Evolutionary conservation across 2,797 vertebrate species (phyloP).

Genomic region (Xyrichtys novacula): DNA sequence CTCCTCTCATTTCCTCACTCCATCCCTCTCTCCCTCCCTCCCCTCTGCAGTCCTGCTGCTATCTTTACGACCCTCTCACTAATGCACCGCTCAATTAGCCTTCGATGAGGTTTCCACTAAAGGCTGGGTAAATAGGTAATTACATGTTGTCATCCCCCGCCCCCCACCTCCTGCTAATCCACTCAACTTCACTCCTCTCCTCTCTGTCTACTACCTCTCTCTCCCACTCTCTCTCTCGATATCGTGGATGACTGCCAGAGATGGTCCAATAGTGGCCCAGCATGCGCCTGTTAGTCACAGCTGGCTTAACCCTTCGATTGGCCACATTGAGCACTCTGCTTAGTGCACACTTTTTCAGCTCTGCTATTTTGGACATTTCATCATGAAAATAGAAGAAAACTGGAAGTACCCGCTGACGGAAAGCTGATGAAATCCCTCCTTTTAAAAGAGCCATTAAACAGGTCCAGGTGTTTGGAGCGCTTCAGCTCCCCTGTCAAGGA

Average conservation of each 20-base stretch:
- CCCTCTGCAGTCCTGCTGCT: slow-evolving; percentile 55
- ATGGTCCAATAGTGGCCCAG: slow-evolving; percentile 68
- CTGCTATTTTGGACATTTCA: slow-evolving; percentile 44
- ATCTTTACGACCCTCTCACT: slow-evolving; percentile 71
- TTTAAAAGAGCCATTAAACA: slow-evolving; percentile 35
- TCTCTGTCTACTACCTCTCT: slow-evolving; percentile 18
- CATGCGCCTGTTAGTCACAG: slow-evolving; percentile 76
- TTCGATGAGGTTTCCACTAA: slow-evolving; percentile 78
- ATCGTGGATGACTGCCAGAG: slow-evolving; percentile 73
- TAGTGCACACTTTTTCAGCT: slow-evolving; percentile 50
- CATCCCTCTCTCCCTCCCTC: neutral
- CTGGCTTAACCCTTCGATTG: slow-evolving; percentile 74
- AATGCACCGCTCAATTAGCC: slow-evolving; percentile 80
- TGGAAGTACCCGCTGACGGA: slow-evolving; percentile 44
- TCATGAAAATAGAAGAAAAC: slow-evolving; percentile 44
- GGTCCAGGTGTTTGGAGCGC: slow-evolving; percentile 31
- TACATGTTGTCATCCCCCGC: slow-evolving; percentile 77
- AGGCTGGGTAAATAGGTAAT: slow-evolving; percentile 82
- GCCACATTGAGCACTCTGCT: slow-evolving; percentile 61
- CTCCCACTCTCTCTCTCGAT: slow-evolving; percentile 57
- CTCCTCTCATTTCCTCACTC: slow-evolving; percentile 33
- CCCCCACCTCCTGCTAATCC: slow-evolving; percentile 73
- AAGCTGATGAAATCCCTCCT: slow-evolving; percentile 42
- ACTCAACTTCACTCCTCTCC: slow-evolving; percentile 69
- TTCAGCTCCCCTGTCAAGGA: slow-evolving; percentile 26